These are phyloP conservation scores for Serranus cabrilla DNA, from an alignment of 2,797 vertebrate species.

Conservation along the genomic window DNA sequence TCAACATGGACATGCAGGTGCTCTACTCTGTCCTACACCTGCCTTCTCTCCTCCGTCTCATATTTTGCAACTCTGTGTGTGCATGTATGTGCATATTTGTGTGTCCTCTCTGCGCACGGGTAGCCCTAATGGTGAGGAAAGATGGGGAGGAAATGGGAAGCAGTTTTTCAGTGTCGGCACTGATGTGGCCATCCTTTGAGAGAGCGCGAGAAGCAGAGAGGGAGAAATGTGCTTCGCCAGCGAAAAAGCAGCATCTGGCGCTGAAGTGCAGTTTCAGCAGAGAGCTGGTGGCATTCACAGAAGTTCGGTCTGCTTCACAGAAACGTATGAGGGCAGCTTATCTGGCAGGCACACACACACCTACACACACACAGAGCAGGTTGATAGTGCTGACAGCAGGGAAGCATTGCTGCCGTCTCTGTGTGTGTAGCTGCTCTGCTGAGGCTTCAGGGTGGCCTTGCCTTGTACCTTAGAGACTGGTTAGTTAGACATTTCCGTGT, in stretches of 20 bases:
- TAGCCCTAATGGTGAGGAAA: conserved; percentile 47
- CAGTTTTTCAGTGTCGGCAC: conserved; percentile 71
- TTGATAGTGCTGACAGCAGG: conserved; percentile 82
- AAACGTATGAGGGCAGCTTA: conserved; percentile 82
- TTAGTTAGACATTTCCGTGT: conserved; percentile 78
- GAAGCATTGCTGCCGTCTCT: conserved; percentile 68
- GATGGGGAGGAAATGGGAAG: conserved; percentile 50
- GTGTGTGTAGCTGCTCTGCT: conserved; percentile 46
- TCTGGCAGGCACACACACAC: conserved; percentile 58
- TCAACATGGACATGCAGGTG: background rate
- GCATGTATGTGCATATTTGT: background rate
- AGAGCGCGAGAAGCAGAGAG: conserved; percentile 53
- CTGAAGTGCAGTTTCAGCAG: conserved; percentile 86
- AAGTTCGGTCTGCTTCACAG: conserved; percentile 78
- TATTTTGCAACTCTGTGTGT: conserved; percentile 11
- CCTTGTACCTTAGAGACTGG: conserved; percentile 80
- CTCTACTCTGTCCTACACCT: background rate
- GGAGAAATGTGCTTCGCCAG: conserved; percentile 77
- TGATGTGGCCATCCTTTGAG: conserved; percentile 79
- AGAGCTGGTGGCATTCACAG: conserved; percentile 82
- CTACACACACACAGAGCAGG: conserved; percentile 56
- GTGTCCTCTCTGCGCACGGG: conserved; percentile 40
- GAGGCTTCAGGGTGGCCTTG: conserved; percentile 77
- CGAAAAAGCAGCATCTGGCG: conserved; percentile 66
- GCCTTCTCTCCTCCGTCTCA: conserved; percentile 6